Conservation (phyloP, 1,140 invertebrate species). For the Eumaeus atala region DNA sequence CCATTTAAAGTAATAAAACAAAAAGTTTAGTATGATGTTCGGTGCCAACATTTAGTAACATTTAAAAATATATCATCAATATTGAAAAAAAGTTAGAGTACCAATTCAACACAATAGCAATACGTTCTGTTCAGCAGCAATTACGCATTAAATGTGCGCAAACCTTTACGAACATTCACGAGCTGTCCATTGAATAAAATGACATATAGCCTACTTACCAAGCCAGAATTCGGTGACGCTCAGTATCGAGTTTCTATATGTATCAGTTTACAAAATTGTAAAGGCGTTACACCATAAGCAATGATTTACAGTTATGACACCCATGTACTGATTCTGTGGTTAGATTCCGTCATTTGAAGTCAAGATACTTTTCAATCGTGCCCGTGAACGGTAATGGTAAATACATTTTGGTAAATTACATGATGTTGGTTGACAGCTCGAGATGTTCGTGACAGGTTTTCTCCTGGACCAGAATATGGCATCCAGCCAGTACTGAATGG, state of each 20-base stretch:
- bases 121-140: too few relatives aligned
- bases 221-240: slow-evolving; percentile 28
- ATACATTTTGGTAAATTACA: slow-evolving; percentile 8
- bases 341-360: slow-evolving; percentile 19
- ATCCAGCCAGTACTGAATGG: too few relatives aligned
- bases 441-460: too few relatives aligned
- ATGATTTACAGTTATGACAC: slow-evolving; percentile 35
- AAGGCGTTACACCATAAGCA: slow-evolving; percentile 40
- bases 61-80: too few relatives aligned
- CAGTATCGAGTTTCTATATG: slow-evolving; percentile 32
- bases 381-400: neutral
- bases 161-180: neutral
- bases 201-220: slow-evolving; percentile 29
- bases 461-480: too few relatives aligned
- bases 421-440: neutral
- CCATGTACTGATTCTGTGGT: slow-evolving; percentile 38
- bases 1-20: too few relatives aligned
- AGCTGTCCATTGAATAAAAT: slow-evolving; percentile 9
- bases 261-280: slow-evolving; percentile 32
- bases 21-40: too few relatives aligned
- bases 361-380: slow-evolving; percentile 5
- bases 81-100: too few relatives aligned
- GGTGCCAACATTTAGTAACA: too few relatives aligned
- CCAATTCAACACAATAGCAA: too few relatives aligned
- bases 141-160: neutral